Conservation (phyloP, 1,140 invertebrate genomes). For the Globodera rostochiensis region DNA sequence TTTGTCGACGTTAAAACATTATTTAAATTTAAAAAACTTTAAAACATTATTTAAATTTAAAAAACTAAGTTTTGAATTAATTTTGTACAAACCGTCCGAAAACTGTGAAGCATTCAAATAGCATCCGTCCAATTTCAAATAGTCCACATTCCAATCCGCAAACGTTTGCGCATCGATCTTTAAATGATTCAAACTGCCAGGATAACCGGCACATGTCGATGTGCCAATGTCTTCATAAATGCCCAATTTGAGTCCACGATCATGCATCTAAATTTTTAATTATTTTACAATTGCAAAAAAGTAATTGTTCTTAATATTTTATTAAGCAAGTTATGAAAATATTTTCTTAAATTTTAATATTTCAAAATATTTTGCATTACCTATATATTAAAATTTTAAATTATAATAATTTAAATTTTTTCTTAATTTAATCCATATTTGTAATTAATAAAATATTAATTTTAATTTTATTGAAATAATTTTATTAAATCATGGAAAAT, state of each 20-base stretch:
- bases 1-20: not conserved
- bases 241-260: slow-evolving; percentile 88
- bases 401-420: too few relatives aligned
- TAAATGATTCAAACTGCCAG: slow-evolving; percentile 84
- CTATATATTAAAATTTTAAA: too few relatives aligned
- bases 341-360: too few relatives aligned
- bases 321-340: too few relatives aligned
- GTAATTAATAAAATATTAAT: too few relatives aligned
- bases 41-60: not conserved
- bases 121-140: slow-evolving; percentile 93
- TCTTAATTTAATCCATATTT: too few relatives aligned
- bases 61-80: not conserved
- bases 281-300: not conserved
- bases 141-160: slow-evolving; percentile 94
- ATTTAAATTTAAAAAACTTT: not conserved
- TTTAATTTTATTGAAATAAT: too few relatives aligned
- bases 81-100: slow-evolving; percentile 73
- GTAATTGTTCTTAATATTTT: too few relatives aligned
- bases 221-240: slow-evolving; percentile 96
- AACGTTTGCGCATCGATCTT: slow-evolving; percentile 85
- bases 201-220: slow-evolving; percentile 89
- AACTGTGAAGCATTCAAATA: slow-evolving; percentile 81
- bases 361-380: too few relatives aligned
- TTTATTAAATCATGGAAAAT: too few relatives aligned
- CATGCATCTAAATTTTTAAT: slow-evolving; percentile 77